A percentile compares a stretch with the other conserved stretches of the same genome.
Conservation (phyloP, 2,888 invertebrate genomes). For the Clunio marinus region DNA sequence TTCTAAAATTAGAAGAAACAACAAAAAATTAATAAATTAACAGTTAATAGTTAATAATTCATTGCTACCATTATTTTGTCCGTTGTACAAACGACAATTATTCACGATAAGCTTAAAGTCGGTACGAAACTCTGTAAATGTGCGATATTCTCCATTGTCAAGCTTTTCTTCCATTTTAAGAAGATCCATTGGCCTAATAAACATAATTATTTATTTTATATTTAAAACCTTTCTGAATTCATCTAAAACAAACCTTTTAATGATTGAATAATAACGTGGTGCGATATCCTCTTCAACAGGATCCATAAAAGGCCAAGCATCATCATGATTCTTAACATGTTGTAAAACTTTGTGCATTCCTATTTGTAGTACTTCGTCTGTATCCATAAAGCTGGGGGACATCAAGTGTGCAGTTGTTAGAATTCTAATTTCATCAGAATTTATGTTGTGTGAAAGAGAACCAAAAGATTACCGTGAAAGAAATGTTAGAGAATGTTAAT, state of each 20-base stretch:
- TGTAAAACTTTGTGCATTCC: constrained; percentile 91
- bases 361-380: constrained; percentile 69
- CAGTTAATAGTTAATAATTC: constrained; percentile 43
- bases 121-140: constrained; percentile 73
- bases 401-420: constrained; percentile 39
- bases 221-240: too few relatives aligned
- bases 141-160: constrained; percentile 74
- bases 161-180: constrained; percentile 82
- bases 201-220: constrained; percentile 18
- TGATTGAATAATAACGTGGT: constrained; percentile 74
- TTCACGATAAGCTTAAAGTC: constrained; percentile 90
- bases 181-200: constrained; percentile 74
- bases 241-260: constrained; percentile 52
- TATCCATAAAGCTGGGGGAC: constrained; percentile 65
- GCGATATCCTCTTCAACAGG: constrained; percentile 91
- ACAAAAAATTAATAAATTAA: constrained; percentile 11
- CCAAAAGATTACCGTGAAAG: constrained; percentile 22
- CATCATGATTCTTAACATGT: constrained; percentile 79
- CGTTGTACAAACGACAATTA: constrained; percentile 89
- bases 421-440: neutral
- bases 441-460: neutral
- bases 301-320: constrained; percentile 92
- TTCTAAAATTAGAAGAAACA: constrained; percentile 55
- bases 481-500: too few relatives aligned
- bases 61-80: constrained; percentile 89